phyloP scores from a whole-genome alignment of 2,888 invertebrate genomes.

The Baronia brevicornis region DNA sequence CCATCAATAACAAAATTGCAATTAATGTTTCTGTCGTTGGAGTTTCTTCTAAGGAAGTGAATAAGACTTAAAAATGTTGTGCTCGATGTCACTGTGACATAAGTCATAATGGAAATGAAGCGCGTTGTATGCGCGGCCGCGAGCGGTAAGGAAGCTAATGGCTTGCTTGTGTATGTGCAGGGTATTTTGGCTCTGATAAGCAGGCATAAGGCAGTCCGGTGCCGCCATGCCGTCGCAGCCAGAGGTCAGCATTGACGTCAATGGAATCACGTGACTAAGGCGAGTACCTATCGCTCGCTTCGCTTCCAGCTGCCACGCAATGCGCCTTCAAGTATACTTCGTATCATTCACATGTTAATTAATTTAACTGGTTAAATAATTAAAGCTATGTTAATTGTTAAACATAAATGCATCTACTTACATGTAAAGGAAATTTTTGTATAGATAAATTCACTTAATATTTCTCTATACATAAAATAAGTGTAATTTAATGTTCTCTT shows the following conservation, averaged over 20 bases:
- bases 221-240: slow-evolving; percentile 48
- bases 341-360: neutral
- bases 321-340: slow-evolving; percentile 6
- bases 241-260: slow-evolving; percentile 86
- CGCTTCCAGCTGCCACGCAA: slow-evolving; percentile 21
- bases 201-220: slow-evolving; percentile 54
- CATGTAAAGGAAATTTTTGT: too few relatives aligned
- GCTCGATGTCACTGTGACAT: too few relatives aligned
- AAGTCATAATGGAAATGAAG: slow-evolving; percentile 13
- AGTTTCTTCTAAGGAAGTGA: too few relatives aligned
- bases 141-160: slow-evolving; percentile 22
- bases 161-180: slow-evolving; percentile 38
- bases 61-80: too few relatives aligned
- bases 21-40: too few relatives aligned
- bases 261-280: slow-evolving; percentile 77
- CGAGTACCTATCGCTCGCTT: slow-evolving; percentile 34
- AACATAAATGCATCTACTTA: too few relatives aligned
- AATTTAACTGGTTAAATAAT: too few relatives aligned
- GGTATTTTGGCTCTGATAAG: slow-evolving; percentile 65
- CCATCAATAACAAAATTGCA: too few relatives aligned
- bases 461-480: too few relatives aligned
- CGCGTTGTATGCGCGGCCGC: slow-evolving; percentile 10
- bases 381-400: too few relatives aligned
- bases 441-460: too few relatives aligned
- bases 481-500: too few relatives aligned